A percentile compares a stretch with the other conserved stretches of the same genome.
Conservation (phyloP, 2,797 vertebrate species). For the Danio kyathit region DNA sequence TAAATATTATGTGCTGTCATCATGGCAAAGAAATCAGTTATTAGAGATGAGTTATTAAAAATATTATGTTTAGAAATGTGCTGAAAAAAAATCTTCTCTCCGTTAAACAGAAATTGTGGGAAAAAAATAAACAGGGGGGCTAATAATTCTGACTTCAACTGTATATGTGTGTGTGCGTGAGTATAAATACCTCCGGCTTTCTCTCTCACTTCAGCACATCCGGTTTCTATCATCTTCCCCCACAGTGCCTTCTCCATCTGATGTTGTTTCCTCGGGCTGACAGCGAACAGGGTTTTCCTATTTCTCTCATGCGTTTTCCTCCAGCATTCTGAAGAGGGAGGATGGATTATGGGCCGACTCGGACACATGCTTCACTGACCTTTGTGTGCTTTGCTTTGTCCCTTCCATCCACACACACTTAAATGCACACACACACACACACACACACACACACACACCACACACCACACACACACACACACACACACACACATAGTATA, state of each 20-base stretch:
- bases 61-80: too few species aligned
- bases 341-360: constrained; percentile 37
- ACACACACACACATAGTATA: not conserved
- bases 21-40: too few species aligned
- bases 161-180: not conserved
- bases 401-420: not conserved
- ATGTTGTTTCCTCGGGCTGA: constrained; percentile 32
- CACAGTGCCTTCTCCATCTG: constrained; percentile 26
- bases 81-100: too few species aligned
- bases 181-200: constrained; percentile 2
- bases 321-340: not conserved
- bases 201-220: constrained; percentile 8
- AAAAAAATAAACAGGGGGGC: too few species aligned
- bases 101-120: too few species aligned
- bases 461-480: too few species aligned
- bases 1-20: too few species aligned
- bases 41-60: too few species aligned
- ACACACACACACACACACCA: too few species aligned
- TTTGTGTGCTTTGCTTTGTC: constrained; percentile 24
- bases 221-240: constrained; percentile 18
- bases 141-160: too few species aligned
- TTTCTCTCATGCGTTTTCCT: constrained; percentile 22
- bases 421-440: not conserved
- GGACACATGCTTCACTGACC: constrained; percentile 26
- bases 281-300: constrained; percentile 25